Evolutionary conservation across 2,888 invertebrate genomes (phyloP).

Genomic region (Scaptomyza tumidula): DNA sequence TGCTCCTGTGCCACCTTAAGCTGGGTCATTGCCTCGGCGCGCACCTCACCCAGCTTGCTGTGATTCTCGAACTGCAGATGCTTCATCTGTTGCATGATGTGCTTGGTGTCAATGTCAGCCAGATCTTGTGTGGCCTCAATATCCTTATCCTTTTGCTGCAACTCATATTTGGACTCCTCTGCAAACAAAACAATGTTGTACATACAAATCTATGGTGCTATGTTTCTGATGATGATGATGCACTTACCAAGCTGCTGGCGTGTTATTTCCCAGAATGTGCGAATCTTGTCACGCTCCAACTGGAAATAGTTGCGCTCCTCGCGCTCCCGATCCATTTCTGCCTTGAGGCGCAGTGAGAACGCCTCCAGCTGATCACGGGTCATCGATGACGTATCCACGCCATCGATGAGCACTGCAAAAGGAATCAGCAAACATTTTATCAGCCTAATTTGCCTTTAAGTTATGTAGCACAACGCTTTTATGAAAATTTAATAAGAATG

Average conservation of each 20-base stretch:
- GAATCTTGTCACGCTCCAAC: constrained; percentile 95
- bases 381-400: constrained; percentile 96
- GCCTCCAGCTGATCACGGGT: constrained; percentile 95
- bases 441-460: constrained; percentile 23
- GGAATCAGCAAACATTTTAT: no score
- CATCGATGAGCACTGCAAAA: constrained; percentile 90
- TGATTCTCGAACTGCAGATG: constrained; percentile 96
- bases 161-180: constrained; percentile 85
- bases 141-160: constrained; percentile 91
- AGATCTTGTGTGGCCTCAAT: constrained; percentile 94
- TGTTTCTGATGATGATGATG: no score
- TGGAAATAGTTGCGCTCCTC: constrained; percentile 98
- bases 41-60: constrained; percentile 92
- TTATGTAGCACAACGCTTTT: constrained; percentile 22
- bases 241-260: constrained; percentile 93
- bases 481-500: constrained; percentile 69
- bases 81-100: constrained; percentile 96
- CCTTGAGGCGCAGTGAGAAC: constrained; percentile 93
- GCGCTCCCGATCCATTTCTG: constrained; percentile 96
- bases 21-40: constrained; percentile 93
- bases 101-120: constrained; percentile 94
- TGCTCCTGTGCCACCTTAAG: constrained; percentile 94
- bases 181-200: background rate
- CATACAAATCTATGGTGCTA: no score
- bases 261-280: constrained; percentile 98